phyloP scores from a whole-genome alignment of 2,113 vertebrate genomes.

The Peromyscus polionotus region DNA sequence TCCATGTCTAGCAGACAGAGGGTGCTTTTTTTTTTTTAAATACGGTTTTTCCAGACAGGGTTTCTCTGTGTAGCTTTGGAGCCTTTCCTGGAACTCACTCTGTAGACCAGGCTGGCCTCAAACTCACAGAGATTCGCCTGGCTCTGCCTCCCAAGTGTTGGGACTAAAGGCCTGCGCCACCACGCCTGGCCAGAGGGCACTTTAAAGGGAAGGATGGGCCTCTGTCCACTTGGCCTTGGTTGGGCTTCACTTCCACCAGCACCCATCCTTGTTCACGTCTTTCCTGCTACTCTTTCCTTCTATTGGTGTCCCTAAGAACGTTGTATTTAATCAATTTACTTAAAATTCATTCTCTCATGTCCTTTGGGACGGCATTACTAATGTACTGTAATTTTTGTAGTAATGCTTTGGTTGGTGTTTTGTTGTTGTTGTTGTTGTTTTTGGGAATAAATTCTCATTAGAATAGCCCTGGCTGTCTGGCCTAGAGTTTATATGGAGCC shows the following conservation, averaged over 20 bases:
- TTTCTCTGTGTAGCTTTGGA: too few relatives aligned
- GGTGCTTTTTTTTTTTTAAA: too few relatives aligned
- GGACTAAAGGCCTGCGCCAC: too few relatives aligned
- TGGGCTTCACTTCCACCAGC: neutral
- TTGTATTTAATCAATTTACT: constrained; percentile 47
- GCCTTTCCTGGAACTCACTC: too few relatives aligned
- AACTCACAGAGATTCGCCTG: too few relatives aligned
- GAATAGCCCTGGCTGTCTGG: neutral
- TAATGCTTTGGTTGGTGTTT: neutral
- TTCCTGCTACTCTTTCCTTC: neutral
- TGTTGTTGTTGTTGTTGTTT: neutral
- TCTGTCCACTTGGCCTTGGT: neutral
- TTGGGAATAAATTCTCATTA: neutral
- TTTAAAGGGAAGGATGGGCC: constrained; percentile 23
- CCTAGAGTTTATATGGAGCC: neutral
- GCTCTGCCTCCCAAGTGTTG: too few relatives aligned
- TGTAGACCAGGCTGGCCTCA: too few relatives aligned
- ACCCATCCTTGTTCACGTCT: neutral
- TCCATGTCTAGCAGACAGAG: neutral
- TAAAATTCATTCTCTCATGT: neutral
- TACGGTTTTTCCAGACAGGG: too few relatives aligned
- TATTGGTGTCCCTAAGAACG: neutral
- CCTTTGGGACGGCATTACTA: neutral
- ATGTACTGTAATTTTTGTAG: constrained; percentile 10
- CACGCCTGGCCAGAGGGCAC: neutral